Conservation (phyloP, 2,888 invertebrate species). For the Sinopyrophorus schimmeli region DNA sequence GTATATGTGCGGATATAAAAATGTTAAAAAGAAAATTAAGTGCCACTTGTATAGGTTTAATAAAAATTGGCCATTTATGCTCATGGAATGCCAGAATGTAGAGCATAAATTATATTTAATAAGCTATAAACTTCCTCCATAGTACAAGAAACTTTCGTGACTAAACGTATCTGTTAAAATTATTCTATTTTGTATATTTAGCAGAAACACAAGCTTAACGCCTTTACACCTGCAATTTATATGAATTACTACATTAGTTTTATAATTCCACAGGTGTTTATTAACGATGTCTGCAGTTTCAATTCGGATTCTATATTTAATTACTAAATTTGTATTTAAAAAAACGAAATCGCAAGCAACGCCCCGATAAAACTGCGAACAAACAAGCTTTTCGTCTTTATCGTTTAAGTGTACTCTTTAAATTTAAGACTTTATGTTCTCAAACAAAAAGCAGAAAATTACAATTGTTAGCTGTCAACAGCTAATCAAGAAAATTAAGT, state of each 20-base stretch:
- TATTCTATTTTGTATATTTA: conserved; percentile 23
- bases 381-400: no score
- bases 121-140: conserved; percentile 9
- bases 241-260: conserved; percentile 19
- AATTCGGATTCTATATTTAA: background rate
- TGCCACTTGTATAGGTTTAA: conserved; percentile 2
- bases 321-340: background rate
- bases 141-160: conserved; percentile 20
- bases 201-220: conserved; percentile 15
- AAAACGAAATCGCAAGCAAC: background rate
- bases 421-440: background rate
- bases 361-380: no score
- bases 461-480: background rate
- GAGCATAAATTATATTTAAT: conserved; percentile 15
- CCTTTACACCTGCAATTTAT: conserved; percentile 24
- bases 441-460: background rate
- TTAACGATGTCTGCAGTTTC: no score
- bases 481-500: conserved; percentile 4
- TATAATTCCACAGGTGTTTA: conserved; percentile 17
- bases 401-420: no score
- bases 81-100: conserved; percentile 8
- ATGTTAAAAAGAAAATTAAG: no score
- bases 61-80: conserved; percentile 12
- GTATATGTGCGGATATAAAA: no score
- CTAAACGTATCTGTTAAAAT: conserved; percentile 19